Evolutionary conservation across 2,113 vertebrate genomes (phyloP), one percentile per base, ranked within the genome.

Genomic region (Limnothrissa miodon): DNA sequence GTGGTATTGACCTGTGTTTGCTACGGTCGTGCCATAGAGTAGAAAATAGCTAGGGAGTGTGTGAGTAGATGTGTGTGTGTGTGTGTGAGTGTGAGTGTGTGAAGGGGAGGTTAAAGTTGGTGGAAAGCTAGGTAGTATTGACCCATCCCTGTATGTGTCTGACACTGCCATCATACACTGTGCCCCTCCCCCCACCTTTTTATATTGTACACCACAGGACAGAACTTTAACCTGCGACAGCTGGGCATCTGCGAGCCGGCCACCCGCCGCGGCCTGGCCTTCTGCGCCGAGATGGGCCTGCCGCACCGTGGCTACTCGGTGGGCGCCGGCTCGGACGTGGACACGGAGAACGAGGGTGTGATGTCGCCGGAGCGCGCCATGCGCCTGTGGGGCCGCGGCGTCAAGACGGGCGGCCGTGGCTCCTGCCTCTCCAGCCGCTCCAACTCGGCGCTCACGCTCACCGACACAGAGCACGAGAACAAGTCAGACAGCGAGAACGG

Each of bases 401-500:
- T 96, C 83, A 99, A 99, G 90, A 95, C 98, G 0, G 97, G 96
- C 1, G 97, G 96, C 88, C 96, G 96, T 92, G 98, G 96, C 89
- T 99, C 98, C 93, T 99, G 98, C 92, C 94, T 98, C 87, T 99
- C 98, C 78, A 99, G 98, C 90, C 97, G 98, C 87, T 98, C 98
- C 93, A 99, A 99, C 95, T 99, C 98, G 0, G 97, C 95, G 87
- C 96, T 99, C 91, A 99, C 98, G 13, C 96, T 99, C 45, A 99
- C 98, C 7, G 98, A 99, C 92, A 99, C 98, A 0, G 98, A 99
- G 90, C 98, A 98, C 0, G 98, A 99, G 53, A 99, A 99, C 96
- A 99, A 99, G 94, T 99, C 98, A 0, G 98, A 99, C 96, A 99
- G 97, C 89, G 98, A 99, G 89, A 98, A 92, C 0, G 98, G 98